Evolutionary conservation across 2,797 vertebrate genomes (phyloP).

Genomic region (Sylvia borin): DNA sequence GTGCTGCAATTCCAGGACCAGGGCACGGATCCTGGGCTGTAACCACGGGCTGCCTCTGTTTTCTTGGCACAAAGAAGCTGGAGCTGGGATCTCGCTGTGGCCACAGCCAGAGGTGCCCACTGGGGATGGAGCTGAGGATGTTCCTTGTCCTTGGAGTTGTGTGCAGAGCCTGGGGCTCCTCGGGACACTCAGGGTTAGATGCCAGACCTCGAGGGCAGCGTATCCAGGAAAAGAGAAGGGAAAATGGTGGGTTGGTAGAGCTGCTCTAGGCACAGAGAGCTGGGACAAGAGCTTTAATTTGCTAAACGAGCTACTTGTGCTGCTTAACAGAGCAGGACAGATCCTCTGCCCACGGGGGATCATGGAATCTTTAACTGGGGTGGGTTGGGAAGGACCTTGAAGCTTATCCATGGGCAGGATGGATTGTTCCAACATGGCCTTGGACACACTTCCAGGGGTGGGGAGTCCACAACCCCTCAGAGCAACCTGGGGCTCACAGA

Average conservation of each 20-base stretch:
- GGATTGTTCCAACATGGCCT: neutral
- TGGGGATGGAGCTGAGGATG: neutral
- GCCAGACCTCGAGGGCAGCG: neutral
- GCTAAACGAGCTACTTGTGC: neutral
- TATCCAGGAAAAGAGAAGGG: accelerated
- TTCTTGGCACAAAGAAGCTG: constrained; percentile 1
- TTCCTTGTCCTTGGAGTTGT: neutral
- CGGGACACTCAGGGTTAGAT: neutral
- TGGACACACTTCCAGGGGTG: neutral
- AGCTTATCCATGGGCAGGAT: neutral
- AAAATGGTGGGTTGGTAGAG: neutral
- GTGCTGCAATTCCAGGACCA: constrained; percentile 50
- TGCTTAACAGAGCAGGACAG: neutral
- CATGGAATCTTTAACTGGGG: neutral
- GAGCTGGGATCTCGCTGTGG: neutral
- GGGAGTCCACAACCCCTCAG: neutral
- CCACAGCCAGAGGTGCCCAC: neutral
- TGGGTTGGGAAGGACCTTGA: too few species aligned
- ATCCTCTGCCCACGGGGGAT: neutral
- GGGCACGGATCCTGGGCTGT: neutral
- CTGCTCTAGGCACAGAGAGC: neutral
- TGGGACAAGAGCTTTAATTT: neutral
- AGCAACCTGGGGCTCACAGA: neutral
- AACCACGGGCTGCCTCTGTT: neutral
- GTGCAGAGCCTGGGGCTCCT: neutral